Base-by-base conservation (phyloP, 2,113 vertebrate species). In the Plotosus lineatus region DNA sequence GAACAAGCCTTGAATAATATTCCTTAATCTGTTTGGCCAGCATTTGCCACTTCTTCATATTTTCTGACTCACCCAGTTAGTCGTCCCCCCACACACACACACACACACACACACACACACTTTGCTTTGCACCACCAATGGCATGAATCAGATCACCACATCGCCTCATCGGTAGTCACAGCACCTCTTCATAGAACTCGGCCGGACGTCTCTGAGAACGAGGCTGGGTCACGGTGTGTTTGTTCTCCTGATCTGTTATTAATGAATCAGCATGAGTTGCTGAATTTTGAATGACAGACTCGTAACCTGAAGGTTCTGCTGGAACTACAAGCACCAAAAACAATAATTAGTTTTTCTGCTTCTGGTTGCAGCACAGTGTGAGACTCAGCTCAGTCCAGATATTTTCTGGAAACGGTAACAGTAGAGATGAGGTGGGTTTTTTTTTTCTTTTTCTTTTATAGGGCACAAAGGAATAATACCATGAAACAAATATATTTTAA, bases 11-110 rank as follows among this genome's bases (percentile, higher is more conserved):
- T 44, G 2, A 51, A 63, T 36, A 50, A 50, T 31, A 68, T 75
- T 51, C 28, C 36, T 56, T 74, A 60, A 82, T 79, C 58, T 68
- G 80, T 79, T 81, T 55, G 60, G 53, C 66, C 51, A 80, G 68
- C 36, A 40, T 76, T 60, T 58, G 79, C 75, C 21, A 31, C 65
- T 51, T 61, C 26, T 48, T 26, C 28, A 3, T 44, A 44, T 48
- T 33, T 78, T 71, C 50, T 68, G 65, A 69, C 26, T 44, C 56
- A 48, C 38, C 40, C 55, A 46, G 75, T 26, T 46, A 33, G 75
- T n/a, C n/a, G n/a, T n/a, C 26, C 12, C n/a, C 75, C 28, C 36
- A 61, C 28, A 28, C 0, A 63, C 63, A 66, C 36, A 40, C 38
- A 68, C 66, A 66, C 38, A 68, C 65, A 68, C 65, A 44, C 15